These are phyloP conservation scores for Adelges cooleyi DNA, from an alignment of 1,140 invertebrate genomes.

Conservation along the genomic window DNA sequence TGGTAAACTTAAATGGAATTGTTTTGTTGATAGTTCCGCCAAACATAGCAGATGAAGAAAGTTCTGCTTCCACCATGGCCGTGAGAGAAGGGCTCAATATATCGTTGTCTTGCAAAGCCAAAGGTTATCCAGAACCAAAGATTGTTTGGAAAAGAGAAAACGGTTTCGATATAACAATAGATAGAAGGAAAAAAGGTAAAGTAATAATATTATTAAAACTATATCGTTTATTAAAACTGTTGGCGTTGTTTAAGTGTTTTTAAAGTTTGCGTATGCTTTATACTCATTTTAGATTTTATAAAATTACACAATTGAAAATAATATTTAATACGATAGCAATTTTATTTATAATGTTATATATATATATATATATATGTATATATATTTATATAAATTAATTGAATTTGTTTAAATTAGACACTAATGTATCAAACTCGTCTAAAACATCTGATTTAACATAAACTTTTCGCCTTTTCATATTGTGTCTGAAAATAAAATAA, in stretches of 20 bases:
- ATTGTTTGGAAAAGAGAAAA: conserved; percentile 85
- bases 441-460: not conserved
- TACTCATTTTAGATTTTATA: no score
- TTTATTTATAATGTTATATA: no score
- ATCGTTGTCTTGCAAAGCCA: conserved; percentile 74
- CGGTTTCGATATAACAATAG: conserved; percentile 65
- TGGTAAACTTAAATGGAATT: not conserved
- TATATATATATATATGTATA: no score
- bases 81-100: conserved; percentile 85
- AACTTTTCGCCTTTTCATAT: no score
- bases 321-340: no score
- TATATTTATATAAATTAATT: no score
- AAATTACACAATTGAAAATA: no score
- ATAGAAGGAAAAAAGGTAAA: conserved; percentile 69
- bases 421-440: conserved; percentile 12
- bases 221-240: no score
- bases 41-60: conserved; percentile 68
- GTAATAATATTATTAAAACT: not conserved
- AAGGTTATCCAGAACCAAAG: conserved; percentile 75
- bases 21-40: conserved; percentile 60
- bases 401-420: not conserved
- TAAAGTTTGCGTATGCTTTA: no score
- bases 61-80: conserved; percentile 73
- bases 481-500: not conserved
- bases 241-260: no score